Evolutionary conservation across 1,140 invertebrate species (phyloP).

Genomic region (Macrobrachium nipponense): DNA sequence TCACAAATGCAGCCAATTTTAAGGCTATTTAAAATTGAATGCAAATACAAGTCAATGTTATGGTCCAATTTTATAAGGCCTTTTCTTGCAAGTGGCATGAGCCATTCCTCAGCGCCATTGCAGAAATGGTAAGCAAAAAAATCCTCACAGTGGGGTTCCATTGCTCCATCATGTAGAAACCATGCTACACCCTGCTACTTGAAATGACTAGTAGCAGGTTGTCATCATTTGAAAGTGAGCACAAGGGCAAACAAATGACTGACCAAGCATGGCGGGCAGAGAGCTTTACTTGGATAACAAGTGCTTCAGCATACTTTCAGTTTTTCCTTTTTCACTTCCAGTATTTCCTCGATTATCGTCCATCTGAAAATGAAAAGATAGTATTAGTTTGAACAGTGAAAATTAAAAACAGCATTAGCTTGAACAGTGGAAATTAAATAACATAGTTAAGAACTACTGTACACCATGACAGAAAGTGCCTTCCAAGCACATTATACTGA

Average conservation of each 20-base stretch:
- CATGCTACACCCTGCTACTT: conserved; percentile 44
- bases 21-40: too few relatives aligned
- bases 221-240: conserved; percentile 18
- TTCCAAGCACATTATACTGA: too few relatives aligned
- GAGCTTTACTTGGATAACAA: conserved; percentile 52
- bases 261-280: conserved; percentile 6
- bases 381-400: neutral
- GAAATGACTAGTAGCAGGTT: conserved; percentile 47
- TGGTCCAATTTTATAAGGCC: too few relatives aligned
- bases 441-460: too few relatives aligned
- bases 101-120: too few relatives aligned
- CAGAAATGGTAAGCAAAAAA: neutral
- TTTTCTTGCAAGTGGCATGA: too few relatives aligned
- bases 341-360: conserved; percentile 47
- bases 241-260: conserved; percentile 33
- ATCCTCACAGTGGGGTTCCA: conserved; percentile 26
- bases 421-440: neutral
- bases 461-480: too few relatives aligned
- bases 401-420: neutral
- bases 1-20: too few relatives aligned
- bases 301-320: conserved; percentile 55
- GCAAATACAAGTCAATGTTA: too few relatives aligned
- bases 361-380: conserved; percentile 33
- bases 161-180: conserved; percentile 36
- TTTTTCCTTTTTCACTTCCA: conserved; percentile 44